Evolutionary conservation across 2,113 vertebrate species (phyloP).

Genomic region (Poeciliopsis turrubarensis): DNA sequence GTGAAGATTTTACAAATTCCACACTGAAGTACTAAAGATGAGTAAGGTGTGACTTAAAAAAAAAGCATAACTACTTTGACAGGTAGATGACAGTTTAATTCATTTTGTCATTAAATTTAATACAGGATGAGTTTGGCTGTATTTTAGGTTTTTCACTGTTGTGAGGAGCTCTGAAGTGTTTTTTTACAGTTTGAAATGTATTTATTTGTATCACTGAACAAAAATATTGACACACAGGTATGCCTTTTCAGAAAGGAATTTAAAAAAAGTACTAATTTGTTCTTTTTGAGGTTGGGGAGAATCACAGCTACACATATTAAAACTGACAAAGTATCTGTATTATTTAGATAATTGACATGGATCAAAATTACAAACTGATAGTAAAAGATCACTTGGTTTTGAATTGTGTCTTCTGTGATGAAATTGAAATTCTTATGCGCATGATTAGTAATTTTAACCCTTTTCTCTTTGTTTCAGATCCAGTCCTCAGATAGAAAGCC

Average conservation of each 20-base stretch:
- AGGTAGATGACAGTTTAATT: too few species aligned
- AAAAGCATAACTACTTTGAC: too few species aligned
- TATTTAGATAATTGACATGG: conserved; percentile 4
- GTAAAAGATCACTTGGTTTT: neutral
- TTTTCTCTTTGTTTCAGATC: conserved; percentile 48
- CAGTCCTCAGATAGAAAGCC: conserved; percentile 43
- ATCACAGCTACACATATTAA: neutral
- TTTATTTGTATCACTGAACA: too few species aligned
- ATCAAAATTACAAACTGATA: neutral
- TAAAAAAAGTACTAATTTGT: neutral
- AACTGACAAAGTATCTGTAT: conserved; percentile 2
- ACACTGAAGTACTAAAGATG: too few species aligned
- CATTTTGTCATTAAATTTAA: neutral
- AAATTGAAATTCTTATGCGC: neutral
- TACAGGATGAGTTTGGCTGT: neutral
- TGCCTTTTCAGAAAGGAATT: neutral
- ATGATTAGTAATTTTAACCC: neutral
- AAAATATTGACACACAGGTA: neutral
- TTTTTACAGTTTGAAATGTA: too few species aligned
- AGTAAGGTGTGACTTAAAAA: too few species aligned
- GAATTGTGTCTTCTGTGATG: neutral
- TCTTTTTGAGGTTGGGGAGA: neutral
- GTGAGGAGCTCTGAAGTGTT: too few species aligned
- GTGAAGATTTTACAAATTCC: too few species aligned
- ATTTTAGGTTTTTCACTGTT: neutral